phyloP scores from a whole-genome alignment of 2,888 invertebrate species.

The Plebejus argus region DNA sequence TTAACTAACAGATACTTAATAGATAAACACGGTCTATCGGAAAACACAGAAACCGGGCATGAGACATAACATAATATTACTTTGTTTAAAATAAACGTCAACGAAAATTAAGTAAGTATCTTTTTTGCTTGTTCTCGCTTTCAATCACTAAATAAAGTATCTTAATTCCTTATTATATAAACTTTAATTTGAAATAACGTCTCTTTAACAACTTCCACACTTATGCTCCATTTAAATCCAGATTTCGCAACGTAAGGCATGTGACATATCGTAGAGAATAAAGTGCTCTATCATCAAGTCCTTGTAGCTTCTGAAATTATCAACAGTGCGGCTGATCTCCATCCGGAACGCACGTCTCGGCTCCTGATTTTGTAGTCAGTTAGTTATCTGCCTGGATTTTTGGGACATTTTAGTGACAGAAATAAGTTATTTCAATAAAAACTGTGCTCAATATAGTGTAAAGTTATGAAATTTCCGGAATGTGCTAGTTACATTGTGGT shows the following conservation, averaged over 20 bases:
- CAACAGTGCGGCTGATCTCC: slow-evolving; percentile 48
- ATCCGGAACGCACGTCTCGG: slow-evolving; percentile 38
- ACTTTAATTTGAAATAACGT: too few species aligned
- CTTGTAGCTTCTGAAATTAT: slow-evolving; percentile 51
- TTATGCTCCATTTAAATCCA: too few species aligned
- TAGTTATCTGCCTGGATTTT: not conserved
- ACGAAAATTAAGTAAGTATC: too few species aligned
- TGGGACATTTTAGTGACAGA: not conserved
- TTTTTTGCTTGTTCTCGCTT: too few species aligned
- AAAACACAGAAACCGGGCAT: too few species aligned
- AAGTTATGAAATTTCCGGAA: not conserved
- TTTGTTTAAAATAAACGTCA: too few species aligned
- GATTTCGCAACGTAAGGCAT: not conserved
- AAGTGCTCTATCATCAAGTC: slow-evolving; percentile 41
- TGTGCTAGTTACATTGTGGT: not conserved
- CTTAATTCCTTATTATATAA: too few species aligned
- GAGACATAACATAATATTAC: too few species aligned
- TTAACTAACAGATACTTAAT: too few species aligned
- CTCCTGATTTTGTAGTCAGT: not conserved
- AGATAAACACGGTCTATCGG: too few species aligned
- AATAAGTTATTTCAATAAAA: not conserved
- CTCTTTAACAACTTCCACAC: too few species aligned
- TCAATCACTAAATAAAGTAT: too few species aligned
- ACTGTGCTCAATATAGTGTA: not conserved
- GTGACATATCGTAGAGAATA: slow-evolving; percentile 38